Percentiles rank a stretch among this genome's conserved stretches.
Conservation (phyloP, 1,140 invertebrate species). For the Drosophila pandora region DNA sequence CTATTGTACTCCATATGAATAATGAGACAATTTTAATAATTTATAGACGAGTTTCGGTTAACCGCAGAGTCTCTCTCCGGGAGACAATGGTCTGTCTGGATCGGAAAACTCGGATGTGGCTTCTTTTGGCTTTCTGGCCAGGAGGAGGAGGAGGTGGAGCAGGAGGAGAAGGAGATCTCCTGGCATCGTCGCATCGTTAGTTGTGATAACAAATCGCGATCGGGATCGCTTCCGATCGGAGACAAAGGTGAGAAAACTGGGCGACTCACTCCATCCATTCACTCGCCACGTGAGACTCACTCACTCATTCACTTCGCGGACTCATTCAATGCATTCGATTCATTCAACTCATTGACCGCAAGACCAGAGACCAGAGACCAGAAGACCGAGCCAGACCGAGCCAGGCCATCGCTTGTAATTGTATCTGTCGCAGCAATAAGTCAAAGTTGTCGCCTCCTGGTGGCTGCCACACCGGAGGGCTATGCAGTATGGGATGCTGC, state of each 20-base stretch:
- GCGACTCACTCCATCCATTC: background rate
- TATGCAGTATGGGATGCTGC: background rate
- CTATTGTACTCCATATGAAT: slow-evolving; percentile 83
- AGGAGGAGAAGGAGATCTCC: too few relatives aligned
- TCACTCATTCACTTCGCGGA: slow-evolving; percentile 30
- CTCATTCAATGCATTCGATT: slow-evolving; percentile 38
- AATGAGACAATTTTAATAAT: slow-evolving; percentile 83
- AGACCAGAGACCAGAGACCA: slow-evolving; percentile 15
- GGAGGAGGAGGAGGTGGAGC: too few relatives aligned
- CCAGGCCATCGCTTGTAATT: slow-evolving; percentile 71
- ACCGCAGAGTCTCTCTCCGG: slow-evolving; percentile 50
- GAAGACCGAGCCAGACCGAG: background rate
- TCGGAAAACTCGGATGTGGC: slow-evolving; percentile 1
- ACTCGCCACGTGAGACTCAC: background rate
- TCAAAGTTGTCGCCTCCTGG: slow-evolving; percentile 60
- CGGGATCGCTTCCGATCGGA: slow-evolving; percentile 74
- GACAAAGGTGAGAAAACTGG: slow-evolving; percentile 75
- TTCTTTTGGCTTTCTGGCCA: background rate
- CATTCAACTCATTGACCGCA: slow-evolving; percentile 73
- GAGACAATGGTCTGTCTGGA: slow-evolving; percentile 35
- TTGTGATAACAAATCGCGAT: slow-evolving; percentile 76
- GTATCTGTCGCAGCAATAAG: slow-evolving; percentile 80
- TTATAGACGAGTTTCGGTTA: slow-evolving; percentile 83
- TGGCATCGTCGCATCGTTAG: slow-evolving; percentile 23
- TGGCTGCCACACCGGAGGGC: slow-evolving; percentile 9